phyloP scores from a whole-genome alignment of 2,113 vertebrate genomes.

The Pygoscelis antarcticus region DNA sequence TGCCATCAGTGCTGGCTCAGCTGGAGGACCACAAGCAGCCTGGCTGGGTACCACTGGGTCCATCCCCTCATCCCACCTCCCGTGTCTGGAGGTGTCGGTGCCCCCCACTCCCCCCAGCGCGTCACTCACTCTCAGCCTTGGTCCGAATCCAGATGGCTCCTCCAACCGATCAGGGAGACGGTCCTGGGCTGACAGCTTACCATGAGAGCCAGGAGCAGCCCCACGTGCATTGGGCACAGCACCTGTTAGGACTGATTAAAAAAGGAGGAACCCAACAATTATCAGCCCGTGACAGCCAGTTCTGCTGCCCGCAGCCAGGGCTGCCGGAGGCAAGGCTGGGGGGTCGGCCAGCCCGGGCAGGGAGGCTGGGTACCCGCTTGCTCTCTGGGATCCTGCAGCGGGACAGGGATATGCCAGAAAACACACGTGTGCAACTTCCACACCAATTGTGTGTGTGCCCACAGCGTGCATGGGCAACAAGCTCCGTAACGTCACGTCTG shows the following conservation, averaged over 20 bases:
- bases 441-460: rapidly evolving
- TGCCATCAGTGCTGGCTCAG: neutral
- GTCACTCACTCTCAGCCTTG: neutral
- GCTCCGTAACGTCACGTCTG: rapidly evolving
- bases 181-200: neutral
- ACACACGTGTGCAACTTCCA: rapidly evolving
- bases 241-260: slow-evolving; percentile 50
- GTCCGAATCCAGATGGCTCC: neutral
- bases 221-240: neutral
- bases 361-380: neutral
- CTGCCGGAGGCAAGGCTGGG: neutral
- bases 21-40: neutral
- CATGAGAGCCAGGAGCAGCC: neutral
- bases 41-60: neutral
- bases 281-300: neutral
- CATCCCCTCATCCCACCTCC: neutral
- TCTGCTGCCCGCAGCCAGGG: neutral
- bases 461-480: rapidly evolving
- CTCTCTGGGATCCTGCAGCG: rapidly evolving
- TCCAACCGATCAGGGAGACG: rapidly evolving
- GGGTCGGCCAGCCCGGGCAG: rapidly evolving
- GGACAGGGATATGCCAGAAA: rapidly evolving
- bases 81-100: neutral
- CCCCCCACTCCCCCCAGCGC: rapidly evolving
- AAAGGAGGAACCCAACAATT: neutral